phyloP scores from a whole-genome alignment of 2,888 invertebrate genomes.

The Elegia similella region DNA sequence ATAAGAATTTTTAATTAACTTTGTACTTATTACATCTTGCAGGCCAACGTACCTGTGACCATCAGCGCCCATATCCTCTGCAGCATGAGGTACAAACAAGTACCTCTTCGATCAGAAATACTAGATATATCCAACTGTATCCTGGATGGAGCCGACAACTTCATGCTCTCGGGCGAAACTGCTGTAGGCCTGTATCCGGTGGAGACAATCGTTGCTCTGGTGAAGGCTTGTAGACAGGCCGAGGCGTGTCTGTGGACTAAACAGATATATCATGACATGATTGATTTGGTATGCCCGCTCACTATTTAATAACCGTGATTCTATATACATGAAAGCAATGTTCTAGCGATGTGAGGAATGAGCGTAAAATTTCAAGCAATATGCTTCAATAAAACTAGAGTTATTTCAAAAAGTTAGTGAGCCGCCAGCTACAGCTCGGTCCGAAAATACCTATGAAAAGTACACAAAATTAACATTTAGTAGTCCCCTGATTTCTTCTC shows the following conservation, averaged over 20 bases:
- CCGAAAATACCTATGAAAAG: too few species aligned
- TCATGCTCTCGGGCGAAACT: slow-evolving; percentile 86
- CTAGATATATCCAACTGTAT: slow-evolving; percentile 88
- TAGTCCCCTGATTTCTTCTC: too few species aligned
- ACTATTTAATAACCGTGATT: not conserved
- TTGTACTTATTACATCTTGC: slow-evolving; percentile 19
- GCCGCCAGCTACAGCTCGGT: too few species aligned
- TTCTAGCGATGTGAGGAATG: too few species aligned
- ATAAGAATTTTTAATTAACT: too few species aligned
- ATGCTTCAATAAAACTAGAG: too few species aligned
- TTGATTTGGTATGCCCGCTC: slow-evolving; percentile 51
- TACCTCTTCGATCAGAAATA: slow-evolving; percentile 82
- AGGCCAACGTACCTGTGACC: slow-evolving; percentile 62
- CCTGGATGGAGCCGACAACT: slow-evolving; percentile 86
- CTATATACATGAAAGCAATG: too few species aligned
- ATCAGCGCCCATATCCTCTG: slow-evolving; percentile 58
- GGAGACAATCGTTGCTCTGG: slow-evolving; percentile 63
- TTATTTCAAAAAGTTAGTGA: too few species aligned
- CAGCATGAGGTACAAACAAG: slow-evolving; percentile 56
- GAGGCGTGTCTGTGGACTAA: slow-evolving; percentile 85
- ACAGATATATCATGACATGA: slow-evolving; percentile 62
- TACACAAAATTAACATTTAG: too few species aligned
- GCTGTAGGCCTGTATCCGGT: slow-evolving; percentile 84
- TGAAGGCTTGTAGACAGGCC: slow-evolving; percentile 84
- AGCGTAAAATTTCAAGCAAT: too few species aligned